A percentile compares a stretch with the other conserved stretches of the same genome.
These are phyloP conservation scores for Oryzias sinensis DNA, from an alignment of 2,797 vertebrate species.

Conservation along the genomic window DNA sequence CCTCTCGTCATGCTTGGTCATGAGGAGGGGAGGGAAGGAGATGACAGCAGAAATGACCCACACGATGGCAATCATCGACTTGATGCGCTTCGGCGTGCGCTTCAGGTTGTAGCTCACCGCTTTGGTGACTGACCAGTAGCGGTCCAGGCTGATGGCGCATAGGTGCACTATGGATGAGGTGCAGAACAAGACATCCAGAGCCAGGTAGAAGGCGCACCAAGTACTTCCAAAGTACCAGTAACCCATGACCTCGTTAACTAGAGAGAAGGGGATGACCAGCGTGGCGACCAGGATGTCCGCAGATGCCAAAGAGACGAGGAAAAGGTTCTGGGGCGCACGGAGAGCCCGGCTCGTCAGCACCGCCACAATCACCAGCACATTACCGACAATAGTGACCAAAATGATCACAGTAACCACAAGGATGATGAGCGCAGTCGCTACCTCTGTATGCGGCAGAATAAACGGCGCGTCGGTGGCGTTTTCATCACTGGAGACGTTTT, in stretches of 20 bases:
- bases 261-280: constrained; percentile 89
- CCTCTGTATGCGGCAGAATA: constrained; percentile 60
- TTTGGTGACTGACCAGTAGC: constrained; percentile 91
- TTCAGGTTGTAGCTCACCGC: constrained; percentile 88
- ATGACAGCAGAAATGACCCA: constrained; percentile 85
- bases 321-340: constrained; percentile 88
- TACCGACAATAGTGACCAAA: constrained; percentile 84
- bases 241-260: constrained; percentile 91
- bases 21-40: constrained; percentile 87
- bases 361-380: constrained; percentile 85
- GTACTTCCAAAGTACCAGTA: constrained; percentile 89
- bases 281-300: constrained; percentile 91
- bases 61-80: constrained; percentile 84
- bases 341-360: constrained; percentile 87
- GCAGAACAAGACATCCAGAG: constrained; percentile 89
- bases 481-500: constrained; percentile 71
- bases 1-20: constrained; percentile 74
- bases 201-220: constrained; percentile 90
- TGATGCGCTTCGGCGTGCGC: constrained; percentile 84
- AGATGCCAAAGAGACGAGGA: constrained; percentile 87
- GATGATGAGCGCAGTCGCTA: constrained; percentile 79
- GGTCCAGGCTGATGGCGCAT: constrained; percentile 90
- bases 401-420: constrained; percentile 80
- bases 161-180: constrained; percentile 91
- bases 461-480: constrained; percentile 59